Conservation (phyloP, 2,888 invertebrate species). For the Drosophila barbarae region DNA sequence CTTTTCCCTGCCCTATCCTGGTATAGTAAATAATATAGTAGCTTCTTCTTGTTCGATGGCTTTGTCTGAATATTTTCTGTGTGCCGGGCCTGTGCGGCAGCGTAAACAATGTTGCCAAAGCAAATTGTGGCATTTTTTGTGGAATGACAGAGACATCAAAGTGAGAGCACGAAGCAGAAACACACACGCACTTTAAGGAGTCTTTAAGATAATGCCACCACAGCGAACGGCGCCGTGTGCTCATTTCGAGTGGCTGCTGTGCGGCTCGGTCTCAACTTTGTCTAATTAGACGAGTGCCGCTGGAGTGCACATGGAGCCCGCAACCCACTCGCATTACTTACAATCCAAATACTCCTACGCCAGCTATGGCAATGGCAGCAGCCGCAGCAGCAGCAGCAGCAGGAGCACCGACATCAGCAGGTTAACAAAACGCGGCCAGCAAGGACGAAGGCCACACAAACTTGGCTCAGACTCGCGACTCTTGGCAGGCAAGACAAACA, state of each 20-base stretch:
- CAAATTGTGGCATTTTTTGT: slow-evolving; percentile 67
- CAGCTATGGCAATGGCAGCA: background rate
- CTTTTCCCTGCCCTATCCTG: background rate
- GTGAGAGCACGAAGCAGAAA: slow-evolving; percentile 33
- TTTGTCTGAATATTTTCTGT: slow-evolving; percentile 3
- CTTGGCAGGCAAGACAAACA: slow-evolving; percentile 51
- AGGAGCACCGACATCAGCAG: slow-evolving; percentile 11
- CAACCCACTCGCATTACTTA: slow-evolving; percentile 37
- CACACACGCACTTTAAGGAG: slow-evolving; percentile 50
- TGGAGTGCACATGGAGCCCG: slow-evolving; percentile 58
- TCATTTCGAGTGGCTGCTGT: slow-evolving; percentile 47
- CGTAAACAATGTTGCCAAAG: slow-evolving; percentile 69
- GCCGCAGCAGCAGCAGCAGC: slow-evolving; percentile 6
- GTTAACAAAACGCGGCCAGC: slow-evolving; percentile 31
- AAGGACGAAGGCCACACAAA: slow-evolving; percentile 58
- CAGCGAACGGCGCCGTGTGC: slow-evolving; percentile 54
- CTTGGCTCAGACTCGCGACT: slow-evolving; percentile 58
- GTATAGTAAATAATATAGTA: background rate
- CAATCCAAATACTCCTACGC: slow-evolving; percentile 30
- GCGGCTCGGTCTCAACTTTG: slow-evolving; percentile 61
- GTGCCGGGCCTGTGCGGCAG: slow-evolving; percentile 31
- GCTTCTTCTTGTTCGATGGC: background rate
- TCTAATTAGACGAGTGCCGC: slow-evolving; percentile 74
- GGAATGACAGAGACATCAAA: slow-evolving; percentile 64
- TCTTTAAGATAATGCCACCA: slow-evolving; percentile 50